A percentile compares a stretch with the other conserved stretches of the same genome.
These are phyloP conservation scores for Dicentrarchus labrax DNA, from an alignment of 2,113 vertebrate species.

Conservation along the genomic window DNA sequence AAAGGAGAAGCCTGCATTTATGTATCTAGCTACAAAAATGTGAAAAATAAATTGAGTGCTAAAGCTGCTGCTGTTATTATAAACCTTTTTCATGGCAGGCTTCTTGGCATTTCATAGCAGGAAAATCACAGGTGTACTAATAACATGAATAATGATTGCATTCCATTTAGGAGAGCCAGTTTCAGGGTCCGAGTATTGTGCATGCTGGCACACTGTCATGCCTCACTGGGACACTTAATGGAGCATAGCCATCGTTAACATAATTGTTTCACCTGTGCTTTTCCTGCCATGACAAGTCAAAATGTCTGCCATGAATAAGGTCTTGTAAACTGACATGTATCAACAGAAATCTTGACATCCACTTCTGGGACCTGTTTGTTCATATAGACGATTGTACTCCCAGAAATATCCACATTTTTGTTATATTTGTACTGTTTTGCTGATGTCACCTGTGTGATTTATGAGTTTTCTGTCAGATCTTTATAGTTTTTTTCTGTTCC, in stretches of 20 bases:
- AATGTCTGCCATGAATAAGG: background rate
- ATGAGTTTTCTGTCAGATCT: slow-evolving; percentile 4
- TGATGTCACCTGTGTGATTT: slow-evolving; percentile 26
- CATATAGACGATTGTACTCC: background rate
- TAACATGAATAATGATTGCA: background rate
- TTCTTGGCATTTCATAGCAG: background rate
- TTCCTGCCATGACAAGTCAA: background rate
- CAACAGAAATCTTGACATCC: background rate
- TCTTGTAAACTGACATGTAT: background rate
- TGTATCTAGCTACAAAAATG: background rate
- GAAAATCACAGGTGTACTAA: background rate
- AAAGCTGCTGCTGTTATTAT: background rate
- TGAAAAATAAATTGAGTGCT: background rate
- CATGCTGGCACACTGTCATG: background rate
- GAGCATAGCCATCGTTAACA: background rate
- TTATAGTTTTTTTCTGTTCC: slow-evolving; percentile 16
- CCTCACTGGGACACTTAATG: background rate
- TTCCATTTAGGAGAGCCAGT: background rate
- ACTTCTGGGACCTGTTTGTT: background rate
- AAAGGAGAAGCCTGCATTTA: background rate
- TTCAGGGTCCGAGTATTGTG: background rate
- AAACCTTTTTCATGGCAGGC: background rate
- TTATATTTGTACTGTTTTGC: slow-evolving; percentile 11
- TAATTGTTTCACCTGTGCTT: background rate
- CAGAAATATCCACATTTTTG: background rate